Percentiles rank a stretch among this genome's conserved stretches.
Conservation (phyloP, 2,888 invertebrate genomes). For the Agrochola circellaris region DNA sequence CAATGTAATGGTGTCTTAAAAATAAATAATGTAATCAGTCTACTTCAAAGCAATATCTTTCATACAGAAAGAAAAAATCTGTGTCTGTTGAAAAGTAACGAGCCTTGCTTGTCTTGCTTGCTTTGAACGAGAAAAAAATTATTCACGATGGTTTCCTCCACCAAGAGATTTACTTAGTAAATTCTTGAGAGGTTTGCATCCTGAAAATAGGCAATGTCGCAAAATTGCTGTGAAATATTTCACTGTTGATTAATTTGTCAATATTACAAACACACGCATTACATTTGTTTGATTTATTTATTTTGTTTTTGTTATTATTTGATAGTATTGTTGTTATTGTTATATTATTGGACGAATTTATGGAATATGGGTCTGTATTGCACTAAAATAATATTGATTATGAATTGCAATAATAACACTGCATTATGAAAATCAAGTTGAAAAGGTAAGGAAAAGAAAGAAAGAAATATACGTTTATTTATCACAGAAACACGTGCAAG, state of each 20-base stretch:
- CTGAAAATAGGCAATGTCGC: background rate
- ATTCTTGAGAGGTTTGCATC: background rate
- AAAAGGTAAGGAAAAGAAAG: background rate
- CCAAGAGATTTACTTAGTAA: background rate
- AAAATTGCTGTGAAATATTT: background rate
- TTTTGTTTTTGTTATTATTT: too few species aligned
- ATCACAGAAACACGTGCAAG: too few species aligned
- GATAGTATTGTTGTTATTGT: too few species aligned
- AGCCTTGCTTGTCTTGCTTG: too few species aligned
- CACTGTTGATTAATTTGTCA: background rate
- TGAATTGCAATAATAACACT: background rate
- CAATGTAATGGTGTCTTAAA: too few species aligned
- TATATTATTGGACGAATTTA: background rate
- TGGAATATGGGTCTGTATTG: background rate
- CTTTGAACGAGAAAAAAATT: too few species aligned
- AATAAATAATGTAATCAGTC: background rate
- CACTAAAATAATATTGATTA: background rate
- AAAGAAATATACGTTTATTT: too few species aligned
- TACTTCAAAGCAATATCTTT: background rate
- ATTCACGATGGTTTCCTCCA: background rate
- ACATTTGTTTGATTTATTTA: too few species aligned
- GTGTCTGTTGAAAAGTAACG: too few species aligned
- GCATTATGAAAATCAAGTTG: background rate
- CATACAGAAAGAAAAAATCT: too few species aligned
- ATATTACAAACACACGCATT: too few species aligned